These are phyloP conservation scores for Apodemia mormo DNA, from an alignment of 2,888 invertebrate species.

Conservation along the genomic window DNA sequence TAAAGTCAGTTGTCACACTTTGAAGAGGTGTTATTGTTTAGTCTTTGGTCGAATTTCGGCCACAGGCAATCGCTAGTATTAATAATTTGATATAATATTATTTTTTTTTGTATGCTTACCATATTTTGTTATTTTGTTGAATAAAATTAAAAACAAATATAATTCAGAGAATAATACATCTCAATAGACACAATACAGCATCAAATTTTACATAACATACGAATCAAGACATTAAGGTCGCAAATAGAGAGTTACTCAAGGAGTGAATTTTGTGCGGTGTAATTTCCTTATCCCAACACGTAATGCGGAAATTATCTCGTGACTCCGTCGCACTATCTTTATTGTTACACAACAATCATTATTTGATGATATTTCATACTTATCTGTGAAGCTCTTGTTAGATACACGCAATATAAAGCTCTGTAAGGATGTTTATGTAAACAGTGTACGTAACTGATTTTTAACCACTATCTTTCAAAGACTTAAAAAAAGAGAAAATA, in stretches of 20 bases:
- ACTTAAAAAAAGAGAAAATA: no score
- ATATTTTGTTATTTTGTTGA: no score
- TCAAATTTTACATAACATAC: conserved; percentile 31
- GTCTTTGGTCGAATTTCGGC: no score
- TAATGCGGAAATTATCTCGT: conserved; percentile 43
- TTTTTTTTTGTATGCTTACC: no score
- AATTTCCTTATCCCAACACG: conserved; percentile 39
- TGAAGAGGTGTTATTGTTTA: no score
- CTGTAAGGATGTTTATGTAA: not conserved
- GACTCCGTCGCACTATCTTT: conserved; percentile 42
- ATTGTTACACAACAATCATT: conserved; percentile 44
- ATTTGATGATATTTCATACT: conserved; percentile 40
- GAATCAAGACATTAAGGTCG: conserved; percentile 35
- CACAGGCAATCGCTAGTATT: no score
- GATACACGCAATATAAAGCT: conserved; percentile 24
- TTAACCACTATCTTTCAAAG: no score
- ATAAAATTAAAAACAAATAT: no score
- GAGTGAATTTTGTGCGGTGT: conserved; percentile 34
- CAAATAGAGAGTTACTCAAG: conserved; percentile 33
- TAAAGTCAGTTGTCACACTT: no score
- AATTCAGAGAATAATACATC: not conserved
- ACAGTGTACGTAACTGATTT: no score
- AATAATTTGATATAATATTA: no score
- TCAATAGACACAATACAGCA: not conserved
- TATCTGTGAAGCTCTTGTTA: conserved; percentile 37